Evolutionary conservation across 2,888 invertebrate species (phyloP), one percentile per base, ranked within the genome.

Genomic region (Eristalis pertinax): DNA sequence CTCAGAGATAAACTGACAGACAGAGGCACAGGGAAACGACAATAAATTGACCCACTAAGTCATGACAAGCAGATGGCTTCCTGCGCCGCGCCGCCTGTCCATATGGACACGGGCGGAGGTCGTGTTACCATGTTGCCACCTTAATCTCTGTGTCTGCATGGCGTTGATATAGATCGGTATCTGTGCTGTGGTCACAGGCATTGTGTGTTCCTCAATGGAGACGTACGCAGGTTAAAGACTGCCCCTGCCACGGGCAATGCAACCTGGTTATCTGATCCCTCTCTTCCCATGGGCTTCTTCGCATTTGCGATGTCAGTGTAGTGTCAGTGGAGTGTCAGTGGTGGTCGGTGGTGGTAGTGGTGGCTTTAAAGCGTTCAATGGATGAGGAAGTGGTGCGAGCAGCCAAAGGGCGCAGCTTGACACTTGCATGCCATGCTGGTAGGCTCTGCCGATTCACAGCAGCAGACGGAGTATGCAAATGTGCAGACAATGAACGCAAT

Each of bases 71-170:
- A 83, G 83, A 82, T 82, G 83, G 82, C 22, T 78, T 83, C 78
- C 74, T 83, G 78, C 2, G 4, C 24, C 26, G 32, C 8, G 32
- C 32, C 32, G 32, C 70, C 32, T 76, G 63, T 41, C 70, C 82
- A 74, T 78, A 86, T 86, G 85, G 82, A 75, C 78, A 78, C 56
- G 67, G 50, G 5, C 68, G 58, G 83, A 75, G 77, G 86, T 86
- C 82, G 75, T 86, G 75, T 86, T 86, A 78, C 72, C 82, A 68
- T 83, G 84, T 79, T 84, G 79, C 78, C 86, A 86, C 86, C 86
- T 86, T 83, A 86, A 86, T 86, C 86, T 86, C 83, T 85, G 75
- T 74, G 58, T 35, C 43, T 60, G 69, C 41, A 62, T 26, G 24
- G 26, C 75, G 67, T 65, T 74, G 62, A 78, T 74, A 73, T 56